Percentiles rank a stretch among this genome's conserved stretches.
These are phyloP conservation scores for Steinernema khuongi DNA, from an alignment of 1,140 invertebrate species.

Conservation along the genomic window DNA sequence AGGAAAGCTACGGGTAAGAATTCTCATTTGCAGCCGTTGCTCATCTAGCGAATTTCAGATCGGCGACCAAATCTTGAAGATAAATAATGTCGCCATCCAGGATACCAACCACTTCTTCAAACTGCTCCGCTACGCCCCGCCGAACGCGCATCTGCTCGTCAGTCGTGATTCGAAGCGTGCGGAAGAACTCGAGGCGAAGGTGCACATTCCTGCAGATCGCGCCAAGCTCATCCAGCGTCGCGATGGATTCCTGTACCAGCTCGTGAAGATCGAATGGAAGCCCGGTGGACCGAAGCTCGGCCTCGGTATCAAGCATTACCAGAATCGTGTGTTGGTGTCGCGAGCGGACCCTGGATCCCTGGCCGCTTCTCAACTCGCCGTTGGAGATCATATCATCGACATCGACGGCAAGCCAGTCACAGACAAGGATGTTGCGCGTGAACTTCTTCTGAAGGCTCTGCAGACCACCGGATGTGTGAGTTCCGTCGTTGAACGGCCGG, in stretches of 20 bases:
- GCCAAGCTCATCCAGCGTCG: slow-evolving; percentile 48
- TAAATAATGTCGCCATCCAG: slow-evolving; percentile 37
- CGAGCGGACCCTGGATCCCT: slow-evolving; percentile 28
- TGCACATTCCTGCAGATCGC: slow-evolving; percentile 50
- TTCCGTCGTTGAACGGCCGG: slow-evolving; percentile 42
- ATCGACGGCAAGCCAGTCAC: slow-evolving; percentile 46
- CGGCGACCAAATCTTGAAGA: slow-evolving; percentile 45
- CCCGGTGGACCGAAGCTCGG: slow-evolving; percentile 47
- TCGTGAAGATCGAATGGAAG: slow-evolving; percentile 45
- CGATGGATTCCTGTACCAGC: slow-evolving; percentile 46
- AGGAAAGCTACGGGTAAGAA: slow-evolving; percentile 48
- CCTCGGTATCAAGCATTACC: slow-evolving; percentile 49
- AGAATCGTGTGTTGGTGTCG: slow-evolving; percentile 40
- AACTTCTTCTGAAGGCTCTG: slow-evolving; percentile 42
- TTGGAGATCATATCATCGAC: slow-evolving; percentile 52
- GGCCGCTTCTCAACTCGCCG: slow-evolving; percentile 26
- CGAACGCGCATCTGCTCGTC: slow-evolving; percentile 32
- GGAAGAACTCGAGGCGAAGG: slow-evolving; percentile 36
- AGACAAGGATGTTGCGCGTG: slow-evolving; percentile 52
- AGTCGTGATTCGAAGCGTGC: slow-evolving; percentile 37
- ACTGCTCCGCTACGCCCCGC: slow-evolving; percentile 43
- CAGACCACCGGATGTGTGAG: slow-evolving; percentile 36
- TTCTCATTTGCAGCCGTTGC: not conserved
- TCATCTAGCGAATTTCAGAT: slow-evolving; percentile 28
- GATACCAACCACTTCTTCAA: slow-evolving; percentile 48